These are phyloP conservation scores for Monochamus saltuarius DNA, from an alignment of 1,140 invertebrate species.

Conservation along the genomic window DNA sequence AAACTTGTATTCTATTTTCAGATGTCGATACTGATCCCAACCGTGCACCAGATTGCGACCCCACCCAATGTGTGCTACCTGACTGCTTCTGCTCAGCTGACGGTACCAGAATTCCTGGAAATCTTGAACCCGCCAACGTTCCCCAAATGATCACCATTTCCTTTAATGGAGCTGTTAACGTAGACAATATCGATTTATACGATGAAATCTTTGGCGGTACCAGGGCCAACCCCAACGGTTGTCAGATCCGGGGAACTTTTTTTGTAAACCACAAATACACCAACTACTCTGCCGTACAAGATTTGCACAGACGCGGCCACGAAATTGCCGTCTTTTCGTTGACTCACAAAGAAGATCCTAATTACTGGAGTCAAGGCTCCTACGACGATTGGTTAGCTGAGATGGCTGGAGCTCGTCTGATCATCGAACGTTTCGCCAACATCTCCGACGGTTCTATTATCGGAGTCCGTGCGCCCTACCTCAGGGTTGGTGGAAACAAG, in stretches of 20 bases:
- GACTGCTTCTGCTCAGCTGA: constrained; percentile 94
- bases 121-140: constrained; percentile 78
- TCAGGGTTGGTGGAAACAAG: constrained; percentile 89
- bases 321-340: constrained; percentile 94
- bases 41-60: constrained; percentile 85
- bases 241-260: constrained; percentile 90
- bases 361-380: constrained; percentile 83
- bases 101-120: constrained; percentile 84
- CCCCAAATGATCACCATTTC: constrained; percentile 94
- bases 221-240: constrained; percentile 88
- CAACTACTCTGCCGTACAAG: constrained; percentile 92
- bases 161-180: constrained; percentile 93
- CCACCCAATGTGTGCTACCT: constrained; percentile 81
- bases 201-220: constrained; percentile 86
- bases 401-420: constrained; percentile 89
- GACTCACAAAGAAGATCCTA: constrained; percentile 87
- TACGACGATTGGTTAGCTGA: constrained; percentile 94
- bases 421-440: constrained; percentile 86
- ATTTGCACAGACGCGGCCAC: constrained; percentile 87
- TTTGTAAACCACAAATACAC: constrained; percentile 96
- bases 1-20: constrained; percentile 50
- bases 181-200: constrained; percentile 90
- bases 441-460: constrained; percentile 89
- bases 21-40: constrained; percentile 87
- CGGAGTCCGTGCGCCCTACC: constrained; percentile 84